Conservation (phyloP, 2,113 vertebrate genomes). For the Cryptoleucopteryx plumbea region DNA sequence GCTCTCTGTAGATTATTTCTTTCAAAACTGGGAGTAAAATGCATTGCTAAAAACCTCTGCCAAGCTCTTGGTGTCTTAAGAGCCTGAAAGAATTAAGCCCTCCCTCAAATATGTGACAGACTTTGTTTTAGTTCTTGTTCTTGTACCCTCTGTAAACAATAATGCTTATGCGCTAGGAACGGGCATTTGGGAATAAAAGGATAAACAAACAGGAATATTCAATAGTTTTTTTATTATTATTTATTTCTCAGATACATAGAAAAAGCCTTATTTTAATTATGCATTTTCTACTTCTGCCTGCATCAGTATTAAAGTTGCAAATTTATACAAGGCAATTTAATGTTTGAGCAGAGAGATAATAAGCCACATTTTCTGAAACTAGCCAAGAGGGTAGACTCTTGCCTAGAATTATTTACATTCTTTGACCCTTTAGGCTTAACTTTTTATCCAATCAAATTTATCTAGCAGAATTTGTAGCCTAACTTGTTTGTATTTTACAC, state of each 20-base stretch:
- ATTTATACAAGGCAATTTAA: conserved; percentile 32
- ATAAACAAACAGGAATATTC: conserved; percentile 2
- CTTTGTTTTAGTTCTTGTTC: background rate
- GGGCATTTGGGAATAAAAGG: background rate
- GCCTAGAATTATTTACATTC: conserved; percentile 23
- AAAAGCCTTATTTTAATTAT: conserved; percentile 43
- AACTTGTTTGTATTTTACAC: conserved; percentile 9
- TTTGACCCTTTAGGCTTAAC: conserved; percentile 26
- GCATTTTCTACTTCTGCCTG: background rate
- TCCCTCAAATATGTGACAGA: background rate
- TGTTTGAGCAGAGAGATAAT: background rate
- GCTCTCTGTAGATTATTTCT: background rate
- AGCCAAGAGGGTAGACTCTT: background rate
- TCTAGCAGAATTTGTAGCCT: background rate
- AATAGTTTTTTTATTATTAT: background rate
- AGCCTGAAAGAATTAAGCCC: background rate
- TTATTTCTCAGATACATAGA: background rate
- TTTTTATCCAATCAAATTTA: conserved; percentile 2
- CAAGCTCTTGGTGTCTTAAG: background rate
- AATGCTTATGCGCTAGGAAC: background rate
- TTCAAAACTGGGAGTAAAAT: background rate
- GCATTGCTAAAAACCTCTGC: background rate
- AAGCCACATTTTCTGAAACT: conserved; percentile 16
- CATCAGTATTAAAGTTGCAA: background rate
- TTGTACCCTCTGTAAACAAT: background rate